phyloP scores from a whole-genome alignment of 2,888 invertebrate genomes.

The Seladonia tumulorum region DNA sequence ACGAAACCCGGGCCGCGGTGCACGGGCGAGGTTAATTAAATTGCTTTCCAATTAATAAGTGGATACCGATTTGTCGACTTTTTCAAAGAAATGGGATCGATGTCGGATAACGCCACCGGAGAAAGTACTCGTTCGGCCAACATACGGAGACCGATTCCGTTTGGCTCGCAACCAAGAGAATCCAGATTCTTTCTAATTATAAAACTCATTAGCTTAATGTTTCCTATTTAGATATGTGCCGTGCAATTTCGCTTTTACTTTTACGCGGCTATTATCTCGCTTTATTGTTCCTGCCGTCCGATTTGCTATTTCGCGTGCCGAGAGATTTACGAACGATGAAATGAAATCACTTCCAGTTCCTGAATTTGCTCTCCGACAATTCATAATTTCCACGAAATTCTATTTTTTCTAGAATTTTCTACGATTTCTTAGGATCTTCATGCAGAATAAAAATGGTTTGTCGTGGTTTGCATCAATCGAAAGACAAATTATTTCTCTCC shows the following conservation, averaged over 20 bases:
- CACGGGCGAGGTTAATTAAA: slow-evolving; percentile 31
- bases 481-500: too few relatives aligned
- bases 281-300: neutral
- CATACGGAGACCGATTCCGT: neutral
- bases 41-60: slow-evolving; percentile 37
- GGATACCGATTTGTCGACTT: slow-evolving; percentile 6
- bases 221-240: neutral
- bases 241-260: slow-evolving; percentile 4
- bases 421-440: too few relatives aligned
- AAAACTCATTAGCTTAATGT: neutral
- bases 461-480: neutral
- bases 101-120: neutral
- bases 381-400: too few relatives aligned
- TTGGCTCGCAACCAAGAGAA: neutral
- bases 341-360: neutral
- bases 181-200: neutral
- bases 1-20: neutral
- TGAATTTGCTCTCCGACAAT: neutral
- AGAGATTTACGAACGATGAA: neutral
- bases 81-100: slow-evolving; percentile 5
- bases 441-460: neutral
- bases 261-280: neutral
- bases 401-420: too few relatives aligned
- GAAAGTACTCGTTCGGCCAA: slow-evolving; percentile 9
- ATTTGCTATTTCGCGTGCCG: neutral